Evolutionary conservation across 2,888 invertebrate genomes (phyloP).

Genomic region (Lamellibrachia columna): DNA sequence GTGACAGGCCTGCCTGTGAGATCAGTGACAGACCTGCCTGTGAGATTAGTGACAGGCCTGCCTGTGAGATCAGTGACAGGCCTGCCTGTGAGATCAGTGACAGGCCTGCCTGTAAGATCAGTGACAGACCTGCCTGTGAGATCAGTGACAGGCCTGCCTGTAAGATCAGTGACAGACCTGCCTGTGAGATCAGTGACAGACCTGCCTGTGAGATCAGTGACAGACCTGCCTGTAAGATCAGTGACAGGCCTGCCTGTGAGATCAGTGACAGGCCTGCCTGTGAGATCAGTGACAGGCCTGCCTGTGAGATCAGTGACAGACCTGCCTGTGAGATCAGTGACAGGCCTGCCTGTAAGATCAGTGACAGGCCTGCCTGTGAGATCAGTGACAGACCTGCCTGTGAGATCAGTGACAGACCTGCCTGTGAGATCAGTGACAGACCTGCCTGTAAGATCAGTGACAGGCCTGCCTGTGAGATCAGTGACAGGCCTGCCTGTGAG

Average conservation of each 20-base stretch:
- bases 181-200: conserved; percentile 63
- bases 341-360: background rate
- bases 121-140: conserved; percentile 25
- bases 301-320: conserved; percentile 61
- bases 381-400: conserved; percentile 51
- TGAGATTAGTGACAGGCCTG: conserved; percentile 66
- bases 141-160: conserved; percentile 68
- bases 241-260: conserved; percentile 26
- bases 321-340: conserved; percentile 67
- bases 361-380: conserved; percentile 69
- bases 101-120: conserved; percentile 68
- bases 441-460: conserved; percentile 53
- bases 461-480: conserved; percentile 68
- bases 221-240: conserved; percentile 68
- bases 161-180: conserved; percentile 69
- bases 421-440: conserved; percentile 63
- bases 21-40: conserved; percentile 50
- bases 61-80: conserved; percentile 63
- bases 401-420: conserved; percentile 66
- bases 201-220: conserved; percentile 53
- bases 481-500: conserved; percentile 24
- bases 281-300: conserved; percentile 57
- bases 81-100: conserved; percentile 53
- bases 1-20: conserved; percentile 69
- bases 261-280: conserved; percentile 68